Evolutionary conservation across 30 jellyfish, hydroid and myxozoan species (phyloP).

Genomic region (Nemopilema nomurai): DNA sequence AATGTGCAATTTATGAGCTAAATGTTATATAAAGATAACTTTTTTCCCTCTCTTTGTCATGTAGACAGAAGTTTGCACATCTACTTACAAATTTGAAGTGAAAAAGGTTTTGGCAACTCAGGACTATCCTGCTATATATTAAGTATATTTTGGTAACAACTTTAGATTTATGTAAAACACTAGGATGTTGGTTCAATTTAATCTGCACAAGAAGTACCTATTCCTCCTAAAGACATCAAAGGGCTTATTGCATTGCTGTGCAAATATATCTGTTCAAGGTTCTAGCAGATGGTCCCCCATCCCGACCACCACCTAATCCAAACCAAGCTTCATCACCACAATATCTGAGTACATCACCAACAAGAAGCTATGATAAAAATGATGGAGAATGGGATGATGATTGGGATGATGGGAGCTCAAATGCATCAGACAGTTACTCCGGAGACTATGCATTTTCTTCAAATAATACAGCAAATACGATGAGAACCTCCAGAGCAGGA

Average conservation of each 20-base stretch:
- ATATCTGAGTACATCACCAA: conserved; percentile 68
- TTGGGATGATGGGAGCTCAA: conserved; percentile 88
- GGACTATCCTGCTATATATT: too few species aligned
- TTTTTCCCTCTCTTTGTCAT: too few species aligned
- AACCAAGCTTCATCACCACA: conserved; percentile 19
- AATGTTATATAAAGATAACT: too few species aligned
- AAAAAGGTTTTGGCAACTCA: too few species aligned
- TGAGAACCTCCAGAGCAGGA: conserved; percentile 90
- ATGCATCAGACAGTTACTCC: conserved; percentile 81
- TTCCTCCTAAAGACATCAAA: background rate
- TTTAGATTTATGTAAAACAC: too few species aligned
- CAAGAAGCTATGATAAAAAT: conserved; percentile 59
- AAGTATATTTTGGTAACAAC: too few species aligned
- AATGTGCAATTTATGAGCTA: too few species aligned
- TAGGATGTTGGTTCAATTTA: too few species aligned
- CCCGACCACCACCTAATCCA: conserved; percentile 86
- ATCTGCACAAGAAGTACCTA: too few species aligned
- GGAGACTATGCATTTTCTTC: conserved; percentile 79
- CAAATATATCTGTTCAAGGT: conserved; percentile 11
- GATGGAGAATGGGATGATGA: conserved; percentile 89
- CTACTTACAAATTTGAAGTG: too few species aligned
- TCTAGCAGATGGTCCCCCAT: conserved; percentile 76
- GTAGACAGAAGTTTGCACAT: too few species aligned
- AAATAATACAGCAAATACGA: conserved; percentile 52
- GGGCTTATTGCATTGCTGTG: background rate